phyloP scores from a whole-genome alignment of 2,888 invertebrate species.

The Abscondita cerata region DNA sequence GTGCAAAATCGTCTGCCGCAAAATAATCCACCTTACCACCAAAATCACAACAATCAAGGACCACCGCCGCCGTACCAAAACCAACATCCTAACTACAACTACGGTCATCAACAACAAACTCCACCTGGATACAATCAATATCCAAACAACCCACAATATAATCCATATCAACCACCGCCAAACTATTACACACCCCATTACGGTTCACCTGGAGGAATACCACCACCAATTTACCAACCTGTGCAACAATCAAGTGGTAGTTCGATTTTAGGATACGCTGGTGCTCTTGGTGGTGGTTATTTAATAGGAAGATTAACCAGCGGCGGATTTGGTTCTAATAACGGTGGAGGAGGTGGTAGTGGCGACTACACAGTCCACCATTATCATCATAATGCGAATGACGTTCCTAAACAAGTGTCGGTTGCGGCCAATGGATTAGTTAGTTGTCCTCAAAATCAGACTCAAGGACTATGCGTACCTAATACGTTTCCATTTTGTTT shows the following conservation, averaged over 20 bases:
- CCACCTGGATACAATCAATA: neutral
- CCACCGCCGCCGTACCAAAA: neutral
- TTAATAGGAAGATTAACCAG: slow-evolving; percentile 22
- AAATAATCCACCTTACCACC: neutral
- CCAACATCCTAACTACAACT: neutral
- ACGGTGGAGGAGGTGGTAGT: slow-evolving; percentile 7
- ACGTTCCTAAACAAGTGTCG: slow-evolving; percentile 46
- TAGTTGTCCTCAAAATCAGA: slow-evolving; percentile 51
- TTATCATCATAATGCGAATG: slow-evolving; percentile 52
- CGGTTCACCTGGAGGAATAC: slow-evolving; percentile 10
- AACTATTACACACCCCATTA: slow-evolving; percentile 22
- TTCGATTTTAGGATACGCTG: slow-evolving; percentile 25
- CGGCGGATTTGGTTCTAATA: neutral
- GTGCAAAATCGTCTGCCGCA: neutral
- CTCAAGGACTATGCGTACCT: slow-evolving; percentile 49
- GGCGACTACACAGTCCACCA: slow-evolving; percentile 55
- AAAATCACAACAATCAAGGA: neutral
- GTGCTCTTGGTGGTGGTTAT: slow-evolving; percentile 24
- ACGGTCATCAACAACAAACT: slow-evolving; percentile 3
- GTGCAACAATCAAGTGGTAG: slow-evolving; percentile 22
- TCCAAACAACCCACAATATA: neutral
- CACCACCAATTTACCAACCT: slow-evolving; percentile 27
- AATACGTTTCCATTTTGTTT: slow-evolving; percentile 55
- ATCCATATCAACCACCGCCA: slow-evolving; percentile 13
- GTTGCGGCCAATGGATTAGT: slow-evolving; percentile 52